A percentile compares a stretch with the other conserved stretches of the same genome.
These are phyloP conservation scores for Scomber colias DNA, from an alignment of 2,113 vertebrate genomes.

Conservation along the genomic window DNA sequence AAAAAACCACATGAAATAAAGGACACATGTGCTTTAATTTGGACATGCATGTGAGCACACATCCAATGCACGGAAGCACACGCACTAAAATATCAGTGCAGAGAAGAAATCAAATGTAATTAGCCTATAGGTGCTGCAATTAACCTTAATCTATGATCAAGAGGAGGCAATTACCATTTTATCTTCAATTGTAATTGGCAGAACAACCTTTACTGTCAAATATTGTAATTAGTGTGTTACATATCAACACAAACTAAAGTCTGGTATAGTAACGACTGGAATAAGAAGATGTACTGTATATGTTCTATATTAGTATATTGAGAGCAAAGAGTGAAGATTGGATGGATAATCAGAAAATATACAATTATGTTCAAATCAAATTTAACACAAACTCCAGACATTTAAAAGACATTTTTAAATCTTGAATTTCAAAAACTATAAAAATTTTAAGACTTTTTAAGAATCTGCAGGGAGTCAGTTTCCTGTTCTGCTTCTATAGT, in stretches of 20 bases:
- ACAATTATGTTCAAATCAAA: too few species aligned
- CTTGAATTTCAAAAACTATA: too few species aligned
- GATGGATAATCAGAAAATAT: too few species aligned
- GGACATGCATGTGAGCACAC: conserved; percentile 63
- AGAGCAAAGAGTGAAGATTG: too few species aligned
- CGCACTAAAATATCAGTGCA: conserved; percentile 78
- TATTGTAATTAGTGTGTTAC: conserved; percentile 22
- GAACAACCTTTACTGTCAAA: conserved; percentile 23
- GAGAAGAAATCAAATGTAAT: conserved; percentile 50
- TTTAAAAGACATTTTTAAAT: too few species aligned
- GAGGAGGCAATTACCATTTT: conserved; percentile 20
- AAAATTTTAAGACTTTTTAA: too few species aligned
- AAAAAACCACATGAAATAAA: background rate
- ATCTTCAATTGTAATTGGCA: conserved; percentile 22
- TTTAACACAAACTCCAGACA: too few species aligned
- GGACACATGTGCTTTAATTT: conserved; percentile 36
- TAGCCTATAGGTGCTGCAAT: conserved; percentile 34
- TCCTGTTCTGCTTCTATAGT: too few species aligned
- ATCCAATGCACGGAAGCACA: conserved; percentile 81
- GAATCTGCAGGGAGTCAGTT: too few species aligned
- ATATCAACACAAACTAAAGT: background rate
- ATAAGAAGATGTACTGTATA: background rate
- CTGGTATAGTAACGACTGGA: background rate
- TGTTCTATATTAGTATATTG: too few species aligned
- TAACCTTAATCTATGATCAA: conserved; percentile 48